Percentiles rank a stretch among this genome's conserved stretches.
phyloP scores from a whole-genome alignment of 2,113 vertebrate genomes.

The Onychostruthus taczanowskii region DNA sequence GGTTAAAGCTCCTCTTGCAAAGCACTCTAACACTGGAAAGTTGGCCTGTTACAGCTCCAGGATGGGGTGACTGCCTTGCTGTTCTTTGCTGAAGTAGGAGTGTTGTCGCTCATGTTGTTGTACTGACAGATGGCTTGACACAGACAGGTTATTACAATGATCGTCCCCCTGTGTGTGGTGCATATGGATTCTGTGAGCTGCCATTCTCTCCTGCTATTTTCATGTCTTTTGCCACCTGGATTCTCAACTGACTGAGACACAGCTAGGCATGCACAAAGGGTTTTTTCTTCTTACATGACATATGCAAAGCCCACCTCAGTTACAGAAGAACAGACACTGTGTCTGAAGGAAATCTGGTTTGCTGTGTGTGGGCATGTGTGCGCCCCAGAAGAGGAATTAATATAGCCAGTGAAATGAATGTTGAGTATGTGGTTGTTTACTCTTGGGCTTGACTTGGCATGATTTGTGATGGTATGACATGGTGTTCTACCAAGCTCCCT shows the following conservation, averaged over 20 bases:
- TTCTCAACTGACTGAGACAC: slow-evolving; percentile 11
- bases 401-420: background rate
- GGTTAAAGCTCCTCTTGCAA: background rate
- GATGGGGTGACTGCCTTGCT: background rate
- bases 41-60: background rate
- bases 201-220: slow-evolving; percentile 34
- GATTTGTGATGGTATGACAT: background rate
- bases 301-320: slow-evolving; percentile 1
- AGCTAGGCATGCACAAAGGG: background rate
- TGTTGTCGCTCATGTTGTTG: background rate
- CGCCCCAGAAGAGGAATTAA: background rate
- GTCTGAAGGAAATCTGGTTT: background rate
- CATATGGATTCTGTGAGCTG: slow-evolving; percentile 40
- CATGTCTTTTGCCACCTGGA: slow-evolving; percentile 40
- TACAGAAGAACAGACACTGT: background rate
- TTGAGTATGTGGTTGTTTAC: background rate
- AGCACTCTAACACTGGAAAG: background rate
- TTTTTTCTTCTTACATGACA: background rate
- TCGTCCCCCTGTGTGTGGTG: background rate
- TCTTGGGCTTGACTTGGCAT: background rate
- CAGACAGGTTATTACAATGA: slow-evolving; percentile 44
- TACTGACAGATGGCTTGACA: slow-evolving; percentile 40
- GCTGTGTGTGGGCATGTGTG: background rate
- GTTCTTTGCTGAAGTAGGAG: background rate
- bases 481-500: background rate